phyloP scores from a whole-genome alignment of 2,797 vertebrate species.

The Lateolabrax maculatus region DNA sequence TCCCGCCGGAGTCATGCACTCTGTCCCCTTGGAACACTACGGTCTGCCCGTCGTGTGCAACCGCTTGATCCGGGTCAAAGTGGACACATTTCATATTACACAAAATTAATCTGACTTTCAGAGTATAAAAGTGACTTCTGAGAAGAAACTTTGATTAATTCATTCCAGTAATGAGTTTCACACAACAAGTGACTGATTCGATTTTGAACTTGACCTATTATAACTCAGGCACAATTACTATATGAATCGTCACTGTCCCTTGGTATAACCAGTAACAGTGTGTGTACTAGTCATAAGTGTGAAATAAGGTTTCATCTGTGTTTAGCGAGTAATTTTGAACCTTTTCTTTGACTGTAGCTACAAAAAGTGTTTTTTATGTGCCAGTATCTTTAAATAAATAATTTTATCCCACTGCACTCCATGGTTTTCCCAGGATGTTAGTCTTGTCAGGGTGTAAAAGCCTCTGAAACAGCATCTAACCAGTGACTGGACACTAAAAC shows the following conservation, averaged over 20 bases:
- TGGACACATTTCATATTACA: background rate
- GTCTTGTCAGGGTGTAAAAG: background rate
- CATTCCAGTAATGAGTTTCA: background rate
- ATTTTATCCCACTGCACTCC: background rate
- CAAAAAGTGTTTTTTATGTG: background rate
- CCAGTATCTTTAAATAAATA: background rate
- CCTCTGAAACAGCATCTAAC: background rate
- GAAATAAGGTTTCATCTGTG: background rate
- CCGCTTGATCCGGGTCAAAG: too few species aligned
- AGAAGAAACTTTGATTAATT: background rate
- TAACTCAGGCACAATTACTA: background rate
- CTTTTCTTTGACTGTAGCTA: background rate
- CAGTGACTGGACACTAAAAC: background rate
- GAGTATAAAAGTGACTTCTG: background rate
- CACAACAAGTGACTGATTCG: background rate
- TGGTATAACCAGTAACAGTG: too few species aligned
- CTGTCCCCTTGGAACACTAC: too few species aligned
- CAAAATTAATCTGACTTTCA: background rate
- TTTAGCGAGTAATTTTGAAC: background rate
- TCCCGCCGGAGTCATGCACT: too few species aligned
- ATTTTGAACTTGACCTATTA: background rate
- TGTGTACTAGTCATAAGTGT: background rate
- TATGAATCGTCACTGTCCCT: accelerated
- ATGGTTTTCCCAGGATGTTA: background rate
- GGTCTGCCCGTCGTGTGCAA: too few species aligned